These are phyloP conservation scores for Salmo trutta DNA, from an alignment of 2,797 vertebrate genomes.

Conservation along the genomic window DNA sequence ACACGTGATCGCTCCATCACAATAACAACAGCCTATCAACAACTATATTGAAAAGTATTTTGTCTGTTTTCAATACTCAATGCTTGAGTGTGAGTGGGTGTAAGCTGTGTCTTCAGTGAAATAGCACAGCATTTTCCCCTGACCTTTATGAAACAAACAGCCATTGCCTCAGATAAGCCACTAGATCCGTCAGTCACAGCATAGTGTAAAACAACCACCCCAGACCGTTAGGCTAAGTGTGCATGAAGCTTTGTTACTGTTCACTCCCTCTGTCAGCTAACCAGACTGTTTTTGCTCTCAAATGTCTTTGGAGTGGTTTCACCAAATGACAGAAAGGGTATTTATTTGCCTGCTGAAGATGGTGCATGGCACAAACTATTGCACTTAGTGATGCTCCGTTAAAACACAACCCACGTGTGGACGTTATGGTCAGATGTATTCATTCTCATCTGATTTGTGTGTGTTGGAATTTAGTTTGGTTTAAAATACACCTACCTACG, in stretches of 20 bases:
- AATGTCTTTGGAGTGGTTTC: slow-evolving; percentile 17
- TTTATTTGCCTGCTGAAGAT: slow-evolving; percentile 28
- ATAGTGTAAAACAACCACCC: background rate
- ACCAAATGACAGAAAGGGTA: slow-evolving; percentile 17
- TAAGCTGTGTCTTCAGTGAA: background rate
- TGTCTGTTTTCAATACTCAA: background rate
- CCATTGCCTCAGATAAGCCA: background rate
- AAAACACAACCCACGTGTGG: slow-evolving; percentile 9
- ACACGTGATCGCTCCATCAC: background rate
- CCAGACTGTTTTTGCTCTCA: background rate
- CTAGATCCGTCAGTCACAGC: background rate
- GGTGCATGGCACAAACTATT: slow-evolving; percentile 24
- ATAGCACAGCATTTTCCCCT: background rate
- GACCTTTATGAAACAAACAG: background rate
- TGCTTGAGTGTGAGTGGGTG: background rate
- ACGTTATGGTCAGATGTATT: slow-evolving; percentile 16
- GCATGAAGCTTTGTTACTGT: background rate
- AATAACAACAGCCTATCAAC: background rate
- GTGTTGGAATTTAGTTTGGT: slow-evolving; percentile 43
- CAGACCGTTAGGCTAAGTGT: background rate
- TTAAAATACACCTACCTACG: background rate
- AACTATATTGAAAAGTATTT: background rate
- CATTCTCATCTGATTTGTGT: slow-evolving; percentile 2
- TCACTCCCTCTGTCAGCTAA: background rate
- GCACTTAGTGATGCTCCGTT: slow-evolving; percentile 27